Evolutionary conservation across 2,797 vertebrate genomes (phyloP), one percentile per base, ranked within the genome.

Genomic region (Lithobates pipiens): DNA sequence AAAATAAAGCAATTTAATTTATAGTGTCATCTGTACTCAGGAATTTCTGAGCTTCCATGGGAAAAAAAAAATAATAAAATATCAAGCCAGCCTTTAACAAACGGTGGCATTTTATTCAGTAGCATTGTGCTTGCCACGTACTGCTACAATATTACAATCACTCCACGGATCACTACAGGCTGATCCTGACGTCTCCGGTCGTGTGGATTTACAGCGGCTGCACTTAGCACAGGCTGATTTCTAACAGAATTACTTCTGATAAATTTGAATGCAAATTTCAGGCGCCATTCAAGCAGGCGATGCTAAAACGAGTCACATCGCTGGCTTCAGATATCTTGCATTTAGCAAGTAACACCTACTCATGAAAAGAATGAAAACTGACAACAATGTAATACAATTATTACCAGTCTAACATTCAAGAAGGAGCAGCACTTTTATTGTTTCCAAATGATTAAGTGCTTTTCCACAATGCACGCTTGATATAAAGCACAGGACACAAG

Each of bases 351-450:
- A 90, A 91, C 89, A 89, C 87, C 88, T 90, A 88, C 88, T 93
- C 87, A 89, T 82, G 90, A 91, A 92, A 92, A 91, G 88, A 92
- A 94, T 89, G 89, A 90, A 92, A 92, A 91, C 88, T 88, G 93
- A 92, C 90, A 91, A 77, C 89, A 88, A 89, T 88, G 89, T 90
- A 97, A 97, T 94, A 94, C 95, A 91, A 91, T 97, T 95, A 96
- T 96, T 96, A 95, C 89, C 86, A 83, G 84, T 36, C 63, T 63
- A 76, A 70, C 84, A 57, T 86, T 82, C 78, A 71, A 86, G 84
- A 76, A 85, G 65, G 73, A 77, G 73, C 73, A n/a, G 73, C 86
- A 89, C 88, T 65, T 90, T 81, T 90, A 88, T 83, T 91, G 89
- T 89, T 91, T 89, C 89, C 89, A 90, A 88, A 63, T 89, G 93